A percentile compares a stretch with the other conserved stretches of the same genome.
Conservation (phyloP, 2,113 vertebrate genomes). For the Cebus imitator region DNA sequence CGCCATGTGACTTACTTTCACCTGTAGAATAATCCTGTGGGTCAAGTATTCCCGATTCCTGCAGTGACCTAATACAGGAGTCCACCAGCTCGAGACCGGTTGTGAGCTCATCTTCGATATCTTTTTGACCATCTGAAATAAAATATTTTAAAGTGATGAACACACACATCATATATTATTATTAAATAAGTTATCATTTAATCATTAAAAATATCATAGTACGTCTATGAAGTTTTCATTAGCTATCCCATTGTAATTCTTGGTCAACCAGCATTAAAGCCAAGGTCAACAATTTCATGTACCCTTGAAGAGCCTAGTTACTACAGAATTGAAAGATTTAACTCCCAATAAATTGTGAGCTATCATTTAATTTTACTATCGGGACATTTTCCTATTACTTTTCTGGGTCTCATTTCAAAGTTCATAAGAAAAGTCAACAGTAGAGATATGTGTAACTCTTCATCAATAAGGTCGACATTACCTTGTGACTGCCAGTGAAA, state of each 20-base stretch:
- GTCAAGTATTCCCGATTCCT: conserved; percentile 98
- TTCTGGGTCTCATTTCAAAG: background rate
- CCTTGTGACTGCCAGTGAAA: conserved; percentile 98
- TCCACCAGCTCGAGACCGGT: conserved; percentile 98
- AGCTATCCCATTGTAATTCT: background rate
- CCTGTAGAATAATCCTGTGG: conserved; percentile 92
- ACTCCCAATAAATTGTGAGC: background rate
- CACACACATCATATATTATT: background rate
- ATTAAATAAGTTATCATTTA: background rate
- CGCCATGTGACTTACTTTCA: conserved; percentile 89
- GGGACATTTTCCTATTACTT: background rate
- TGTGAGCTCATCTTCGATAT: conserved; percentile 98
- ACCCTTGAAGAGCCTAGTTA: background rate
- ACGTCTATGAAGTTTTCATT: background rate
- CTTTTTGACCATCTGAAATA: conserved; percentile 94
- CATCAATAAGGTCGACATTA: conserved; percentile 73
- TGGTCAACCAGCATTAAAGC: background rate
- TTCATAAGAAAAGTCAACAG: background rate
- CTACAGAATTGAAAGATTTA: conserved; percentile 60
- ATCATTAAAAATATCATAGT: background rate
- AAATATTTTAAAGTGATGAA: conserved; percentile 45
- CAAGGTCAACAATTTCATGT: background rate
- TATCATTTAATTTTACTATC: background rate
- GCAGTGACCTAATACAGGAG: conserved; percentile 97
- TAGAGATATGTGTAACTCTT: background rate